phyloP scores from a whole-genome alignment of 2,888 invertebrate species.

The Eristalis tenax region DNA sequence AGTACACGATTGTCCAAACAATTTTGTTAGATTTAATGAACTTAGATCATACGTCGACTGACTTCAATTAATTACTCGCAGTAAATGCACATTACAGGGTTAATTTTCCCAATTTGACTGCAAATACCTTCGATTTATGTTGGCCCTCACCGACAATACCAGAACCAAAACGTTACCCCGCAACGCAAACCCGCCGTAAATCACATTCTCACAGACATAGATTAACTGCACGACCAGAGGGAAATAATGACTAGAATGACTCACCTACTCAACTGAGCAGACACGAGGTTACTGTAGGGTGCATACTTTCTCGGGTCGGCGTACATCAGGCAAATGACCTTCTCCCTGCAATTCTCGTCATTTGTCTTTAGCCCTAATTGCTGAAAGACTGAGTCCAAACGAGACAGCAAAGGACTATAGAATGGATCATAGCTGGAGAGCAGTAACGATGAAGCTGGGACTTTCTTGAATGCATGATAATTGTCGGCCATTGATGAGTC shows the following conservation, averaged over 20 bases:
- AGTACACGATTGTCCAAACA: no score
- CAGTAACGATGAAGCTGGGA: conserved; percentile 90
- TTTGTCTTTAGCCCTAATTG: conserved; percentile 86
- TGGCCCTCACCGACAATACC: no score
- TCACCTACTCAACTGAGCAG: conserved; percentile 93
- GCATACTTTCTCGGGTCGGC: conserved; percentile 93
- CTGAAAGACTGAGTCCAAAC: conserved; percentile 92
- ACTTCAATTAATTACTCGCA: no score
- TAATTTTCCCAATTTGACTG: no score
- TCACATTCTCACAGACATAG: no score
- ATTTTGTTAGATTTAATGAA: no score
- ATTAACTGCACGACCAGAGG: no score
- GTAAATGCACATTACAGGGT: no score
- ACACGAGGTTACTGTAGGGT: conserved; percentile 93
- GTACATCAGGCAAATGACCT: conserved; percentile 93
- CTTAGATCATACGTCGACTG: no score
- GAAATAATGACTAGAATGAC: conserved; percentile 58
- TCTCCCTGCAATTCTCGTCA: conserved; percentile 89
- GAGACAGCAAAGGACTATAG: conserved; percentile 92
- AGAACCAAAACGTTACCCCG: no score
- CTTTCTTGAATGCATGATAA: conserved; percentile 91
- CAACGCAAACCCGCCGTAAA: no score
- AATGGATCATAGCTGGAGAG: conserved; percentile 94
- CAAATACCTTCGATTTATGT: no score
- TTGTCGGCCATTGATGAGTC: conserved; percentile 59